Evolutionary conservation across 2,113 vertebrate species (phyloP), one percentile per base, ranked within the genome.

Genomic region (Rhabdornis inornatus): DNA sequence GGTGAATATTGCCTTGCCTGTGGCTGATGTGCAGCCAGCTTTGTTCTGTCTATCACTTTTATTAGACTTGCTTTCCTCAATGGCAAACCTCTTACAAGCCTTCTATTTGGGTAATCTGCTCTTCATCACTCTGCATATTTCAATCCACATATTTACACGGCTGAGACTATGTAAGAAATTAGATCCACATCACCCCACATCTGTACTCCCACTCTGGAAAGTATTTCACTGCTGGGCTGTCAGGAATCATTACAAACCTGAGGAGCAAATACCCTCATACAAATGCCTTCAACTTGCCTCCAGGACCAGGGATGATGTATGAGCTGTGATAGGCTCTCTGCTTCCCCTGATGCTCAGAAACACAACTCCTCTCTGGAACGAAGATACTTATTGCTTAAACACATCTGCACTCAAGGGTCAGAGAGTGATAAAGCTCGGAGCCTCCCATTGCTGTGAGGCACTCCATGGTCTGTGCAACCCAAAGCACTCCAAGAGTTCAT

Each of bases 221-320:
- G 79, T 44, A 87, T 89, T 97, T 92, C 57, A 53, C 57, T 91
- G 77, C 53, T 47, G 52, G 55, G 69, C 89, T 97, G 94, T 95
- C 90, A 95, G 92, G 83, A 94, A 56, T 93, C 90, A 85, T 96
- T 96, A 95, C 66, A 92, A 92, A 96, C 61, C 72, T 45, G 45
- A 91, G 69, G 63, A 96, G 33, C 80, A 77, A 76, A 63, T 72
- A 49, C 66, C 66, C 89, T 93, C 65, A 16, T 47, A 55, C 3
- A 37, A 84, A 84, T 57, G 87, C 77, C 66, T 90, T 64, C 66
- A 69, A 20, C 59, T 91, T 0, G 6, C 83, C 79, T 82, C 16
- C 89, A 93, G 65, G 70, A 84, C 28, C 42, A 79, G 60, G 87
- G 77, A 66, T 80, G 91, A 92, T 89, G 80, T 76, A 81, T n/a